These are phyloP conservation scores for Drosophila arizonae DNA, from an alignment of 1,140 invertebrate genomes.

Conservation along the genomic window DNA sequence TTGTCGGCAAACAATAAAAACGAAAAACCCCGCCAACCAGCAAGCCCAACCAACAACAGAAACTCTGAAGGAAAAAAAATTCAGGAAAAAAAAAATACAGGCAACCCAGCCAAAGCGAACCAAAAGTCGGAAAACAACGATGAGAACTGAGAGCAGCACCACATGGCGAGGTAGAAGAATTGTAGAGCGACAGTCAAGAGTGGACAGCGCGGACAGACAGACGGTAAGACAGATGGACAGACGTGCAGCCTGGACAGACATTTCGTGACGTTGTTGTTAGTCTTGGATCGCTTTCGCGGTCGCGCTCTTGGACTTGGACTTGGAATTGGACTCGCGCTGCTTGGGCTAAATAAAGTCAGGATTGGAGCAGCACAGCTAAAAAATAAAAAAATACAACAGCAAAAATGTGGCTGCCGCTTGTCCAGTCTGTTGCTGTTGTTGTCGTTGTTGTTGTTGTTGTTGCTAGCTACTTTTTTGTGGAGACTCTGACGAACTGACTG, in stretches of 20 bases:
- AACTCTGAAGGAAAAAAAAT: constrained; percentile 6
- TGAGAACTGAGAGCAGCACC: constrained; percentile 20
- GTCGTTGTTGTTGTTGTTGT: constrained; percentile 21
- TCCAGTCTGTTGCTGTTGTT: constrained; percentile 31
- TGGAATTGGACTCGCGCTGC: not conserved
- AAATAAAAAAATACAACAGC: constrained; percentile 35
- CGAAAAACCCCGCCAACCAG: constrained; percentile 56
- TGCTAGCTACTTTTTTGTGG: constrained; percentile 23
- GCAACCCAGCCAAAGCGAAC: constrained; percentile 10
- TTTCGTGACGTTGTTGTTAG: constrained; percentile 82
- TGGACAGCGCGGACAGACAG: constrained; percentile 21
- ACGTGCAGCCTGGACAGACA: constrained; percentile 58
- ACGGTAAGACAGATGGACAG: constrained; percentile 58
- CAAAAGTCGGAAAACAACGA: constrained; percentile 28
- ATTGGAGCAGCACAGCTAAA: constrained; percentile 14
- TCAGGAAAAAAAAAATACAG: constrained; percentile 36
- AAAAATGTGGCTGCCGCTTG: constrained; percentile 49
- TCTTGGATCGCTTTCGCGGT: constrained; percentile 59
- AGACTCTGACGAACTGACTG: constrained; percentile 33
- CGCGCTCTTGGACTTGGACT: constrained; percentile 12
- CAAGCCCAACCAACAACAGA: constrained; percentile 20
- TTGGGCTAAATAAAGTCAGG: constrained; percentile 46
- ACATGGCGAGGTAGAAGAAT: constrained; percentile 60
- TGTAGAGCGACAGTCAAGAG: constrained; percentile 70
- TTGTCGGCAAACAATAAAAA: constrained; percentile 82